Evolutionary conservation across 2,888 invertebrate genomes (phyloP), one percentile per base, ranked within the genome.

Genomic region (Platypus cylindrus): DNA sequence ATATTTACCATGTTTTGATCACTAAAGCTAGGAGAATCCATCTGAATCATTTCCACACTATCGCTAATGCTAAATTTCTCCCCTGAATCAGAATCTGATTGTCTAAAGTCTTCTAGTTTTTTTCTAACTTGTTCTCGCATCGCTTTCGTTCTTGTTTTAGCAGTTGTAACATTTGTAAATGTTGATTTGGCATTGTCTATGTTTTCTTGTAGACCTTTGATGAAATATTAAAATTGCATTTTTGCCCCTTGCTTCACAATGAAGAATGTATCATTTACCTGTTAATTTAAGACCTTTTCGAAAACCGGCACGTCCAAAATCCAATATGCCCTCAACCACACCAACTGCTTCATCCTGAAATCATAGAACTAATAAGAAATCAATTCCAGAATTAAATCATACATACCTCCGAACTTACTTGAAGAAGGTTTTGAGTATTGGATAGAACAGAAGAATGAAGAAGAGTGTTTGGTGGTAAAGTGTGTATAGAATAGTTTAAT

Each of bases 281-380:
- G 73, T 73, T 27, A 74, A 63, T 0, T 71, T 62, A 17, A 60
- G 37, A 0, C 74, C 74, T 46, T 73, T 73, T 51, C 70, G 66
- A 9, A 74, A 48, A 0, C 73, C 72, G 1, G 74, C 73, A 41
- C 71, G 68, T 12, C 73, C 74, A 42, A 73, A 70, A 54, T 73
- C 74, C 17, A 74, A 53, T 0, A 74, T 61, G 0, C 73, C 73
- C 50, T 73, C 74, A 59, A 74, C 71, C 62, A 74, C 67, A 1
- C 73, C 73, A 0, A 72, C 73, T 1, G 73, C 73, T 52, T 74
- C 74, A 38, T 73, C 74, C 73, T 73, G 48, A 11, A 48, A 36
- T 20, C 20, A 20, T 7, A 7, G 5, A 20, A 20, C 20, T 20
- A 20, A 20, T 9, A 5, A 20, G 20, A 7, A 20, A 20, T 20